Conservation (phyloP, 2,113 vertebrate species). For the Epinephelus fuscoguttatus region DNA sequence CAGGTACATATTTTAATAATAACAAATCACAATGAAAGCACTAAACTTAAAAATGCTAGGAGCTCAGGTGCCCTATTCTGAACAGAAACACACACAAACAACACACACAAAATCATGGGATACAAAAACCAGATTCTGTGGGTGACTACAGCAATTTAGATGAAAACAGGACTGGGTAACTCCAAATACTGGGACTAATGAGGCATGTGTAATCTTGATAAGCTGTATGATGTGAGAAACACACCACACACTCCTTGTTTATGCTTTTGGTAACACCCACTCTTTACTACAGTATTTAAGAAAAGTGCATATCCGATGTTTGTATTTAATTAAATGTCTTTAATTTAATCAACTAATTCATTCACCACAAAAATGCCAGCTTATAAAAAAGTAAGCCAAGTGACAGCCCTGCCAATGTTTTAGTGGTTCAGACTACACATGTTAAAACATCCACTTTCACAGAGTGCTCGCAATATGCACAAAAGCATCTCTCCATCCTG, state of each 20-base stretch:
- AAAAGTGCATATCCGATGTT: neutral
- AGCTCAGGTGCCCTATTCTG: neutral
- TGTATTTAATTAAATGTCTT: constrained; percentile 4
- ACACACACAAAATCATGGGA: neutral
- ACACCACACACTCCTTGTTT: neutral
- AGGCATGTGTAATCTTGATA: neutral
- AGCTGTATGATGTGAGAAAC: neutral
- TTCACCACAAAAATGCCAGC: neutral
- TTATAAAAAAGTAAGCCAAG: neutral
- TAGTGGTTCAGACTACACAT: neutral
- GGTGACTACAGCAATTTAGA: neutral
- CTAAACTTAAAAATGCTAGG: neutral
- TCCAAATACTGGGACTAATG: neutral
- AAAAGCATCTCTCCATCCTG: neutral
- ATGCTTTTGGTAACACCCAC: neutral
- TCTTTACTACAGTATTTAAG: neutral
- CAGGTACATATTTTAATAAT: neutral
- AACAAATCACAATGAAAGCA: neutral
- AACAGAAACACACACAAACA: neutral
- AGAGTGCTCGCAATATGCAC: constrained; percentile 1
- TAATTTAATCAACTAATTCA: constrained; percentile 1
- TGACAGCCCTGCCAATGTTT: neutral
- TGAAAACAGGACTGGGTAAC: neutral
- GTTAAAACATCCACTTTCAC: constrained; percentile 14
- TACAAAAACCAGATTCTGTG: neutral